Evolutionary conservation across 2,113 vertebrate species (phyloP).

Genomic region (Zapus hudsonius): DNA sequence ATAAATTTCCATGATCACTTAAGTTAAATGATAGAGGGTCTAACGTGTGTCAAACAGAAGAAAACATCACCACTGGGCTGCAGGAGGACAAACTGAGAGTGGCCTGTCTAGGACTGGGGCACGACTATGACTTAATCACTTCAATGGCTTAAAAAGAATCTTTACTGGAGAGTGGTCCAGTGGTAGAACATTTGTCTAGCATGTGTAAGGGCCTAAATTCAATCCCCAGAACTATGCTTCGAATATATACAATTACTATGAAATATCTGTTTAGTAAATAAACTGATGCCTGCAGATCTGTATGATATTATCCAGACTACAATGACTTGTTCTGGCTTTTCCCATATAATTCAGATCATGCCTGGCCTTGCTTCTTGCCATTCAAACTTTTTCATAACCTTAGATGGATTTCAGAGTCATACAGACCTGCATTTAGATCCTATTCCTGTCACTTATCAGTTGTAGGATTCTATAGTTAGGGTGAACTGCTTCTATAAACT

Average conservation of each 20-base stretch:
- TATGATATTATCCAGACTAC: conserved; percentile 34
- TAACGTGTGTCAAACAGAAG: neutral
- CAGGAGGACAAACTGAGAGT: neutral
- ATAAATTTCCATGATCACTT: neutral
- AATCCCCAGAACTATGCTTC: neutral
- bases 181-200: neutral
- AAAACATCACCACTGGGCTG: neutral
- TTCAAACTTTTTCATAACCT: conserved; percentile 43
- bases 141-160: neutral
- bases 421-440: conserved; percentile 16
- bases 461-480: conserved; percentile 1
- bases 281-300: conserved; percentile 15
- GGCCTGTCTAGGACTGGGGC: neutral
- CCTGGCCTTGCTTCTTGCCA: neutral
- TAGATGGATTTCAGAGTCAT: neutral
- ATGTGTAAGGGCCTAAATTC: neutral
- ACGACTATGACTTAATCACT: conserved; percentile 18
- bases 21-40: neutral
- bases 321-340: conserved; percentile 39
- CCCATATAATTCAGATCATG: conserved; percentile 47
- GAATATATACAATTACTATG: neutral
- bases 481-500: conserved; percentile 4
- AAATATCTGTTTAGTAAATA: conserved; percentile 22
- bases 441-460: neutral
- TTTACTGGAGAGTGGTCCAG: neutral